phyloP scores from a whole-genome alignment of 37 sponge, comb jelly and placozoan species.

The Cladorhizidae sp. region DNA sequence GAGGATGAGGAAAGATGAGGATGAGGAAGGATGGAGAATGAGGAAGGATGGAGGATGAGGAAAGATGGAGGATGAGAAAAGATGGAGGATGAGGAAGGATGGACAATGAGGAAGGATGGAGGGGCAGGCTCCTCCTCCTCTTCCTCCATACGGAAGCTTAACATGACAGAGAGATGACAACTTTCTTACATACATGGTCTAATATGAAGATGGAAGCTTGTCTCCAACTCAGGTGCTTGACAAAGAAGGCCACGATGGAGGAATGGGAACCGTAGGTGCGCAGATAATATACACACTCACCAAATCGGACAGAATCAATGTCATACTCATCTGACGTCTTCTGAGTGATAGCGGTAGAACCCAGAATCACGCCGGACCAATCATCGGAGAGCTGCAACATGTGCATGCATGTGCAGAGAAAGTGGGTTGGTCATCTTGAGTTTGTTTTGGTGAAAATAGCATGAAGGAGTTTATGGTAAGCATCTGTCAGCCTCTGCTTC shows the following conservation, averaged over 20 bases:
- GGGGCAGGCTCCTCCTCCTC: too few relatives aligned
- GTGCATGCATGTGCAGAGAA: too few relatives aligned
- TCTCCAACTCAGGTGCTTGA: slow-evolving; percentile 65
- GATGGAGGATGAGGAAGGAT: background rate
- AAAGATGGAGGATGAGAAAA: too few relatives aligned
- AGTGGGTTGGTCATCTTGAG: too few relatives aligned
- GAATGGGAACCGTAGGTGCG: slow-evolving; percentile 67
- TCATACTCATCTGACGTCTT: slow-evolving; percentile 27
- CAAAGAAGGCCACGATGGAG: slow-evolving; percentile 74
- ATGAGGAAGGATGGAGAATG: background rate
- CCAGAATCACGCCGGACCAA: slow-evolving; percentile 32
- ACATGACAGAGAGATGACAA: background rate
- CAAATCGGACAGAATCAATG: slow-evolving; percentile 64
- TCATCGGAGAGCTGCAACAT: slow-evolving; percentile 32
- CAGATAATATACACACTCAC: slow-evolving; percentile 90
- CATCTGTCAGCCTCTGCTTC: too few relatives aligned
- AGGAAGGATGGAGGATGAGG: background rate
- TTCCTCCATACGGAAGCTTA: background rate
- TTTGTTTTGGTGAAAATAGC: slow-evolving; percentile 10
- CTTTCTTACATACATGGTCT: slow-evolving; percentile 53
- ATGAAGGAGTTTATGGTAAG: too few relatives aligned
- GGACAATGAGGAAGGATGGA: background rate
- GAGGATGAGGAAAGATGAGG: background rate
- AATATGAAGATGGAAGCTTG: slow-evolving; percentile 77
- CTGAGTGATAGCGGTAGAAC: slow-evolving; percentile 9